phyloP scores from a whole-genome alignment of 2,888 invertebrate genomes.

The Cantharis rufa region DNA sequence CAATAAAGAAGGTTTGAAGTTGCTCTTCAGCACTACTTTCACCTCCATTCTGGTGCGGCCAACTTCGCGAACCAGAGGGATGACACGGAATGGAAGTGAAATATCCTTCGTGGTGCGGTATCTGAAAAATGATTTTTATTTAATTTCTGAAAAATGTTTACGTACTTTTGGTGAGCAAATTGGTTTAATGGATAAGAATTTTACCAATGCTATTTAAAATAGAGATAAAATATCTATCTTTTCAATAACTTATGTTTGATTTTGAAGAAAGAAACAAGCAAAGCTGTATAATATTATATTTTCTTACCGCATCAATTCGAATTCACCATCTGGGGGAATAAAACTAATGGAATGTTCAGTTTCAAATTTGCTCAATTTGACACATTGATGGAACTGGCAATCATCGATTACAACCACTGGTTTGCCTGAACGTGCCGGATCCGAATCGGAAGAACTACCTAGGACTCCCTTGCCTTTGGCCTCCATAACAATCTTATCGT shows the following conservation, averaged over 20 bases:
- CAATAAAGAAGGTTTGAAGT: slow-evolving; percentile 96
- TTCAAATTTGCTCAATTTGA: slow-evolving; percentile 99
- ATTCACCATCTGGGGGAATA: slow-evolving; percentile 99
- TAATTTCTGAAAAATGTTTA: too few species aligned
- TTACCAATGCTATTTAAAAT: too few species aligned
- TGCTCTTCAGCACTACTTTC: slow-evolving; percentile 98
- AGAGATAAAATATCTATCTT: too few species aligned
- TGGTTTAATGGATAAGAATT: too few species aligned
- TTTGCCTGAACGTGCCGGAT: slow-evolving; percentile 89
- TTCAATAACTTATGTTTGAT: too few species aligned
- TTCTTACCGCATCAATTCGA: slow-evolving; percentile 98
- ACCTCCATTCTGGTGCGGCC: slow-evolving; percentile 99
- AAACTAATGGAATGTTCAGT: slow-evolving; percentile 99
- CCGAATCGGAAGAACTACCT: slow-evolving; percentile 67
- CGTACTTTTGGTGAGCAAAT: too few species aligned
- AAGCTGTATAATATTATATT: too few species aligned
- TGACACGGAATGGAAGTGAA: slow-evolving; percentile 98
- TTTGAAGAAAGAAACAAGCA: too few species aligned
- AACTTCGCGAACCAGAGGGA: slow-evolving; percentile 96
- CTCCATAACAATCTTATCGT: slow-evolving; percentile 99
- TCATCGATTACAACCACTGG: slow-evolving; percentile 99
- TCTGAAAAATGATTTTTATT: slow-evolving; percentile 56
- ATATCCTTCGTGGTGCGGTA: slow-evolving; percentile 99
- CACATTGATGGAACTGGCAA: slow-evolving; percentile 99
- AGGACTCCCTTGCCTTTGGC: slow-evolving; percentile 80